Evolutionary conservation across 2,888 invertebrate genomes (phyloP).

Genomic region (Lithophane socia): DNA sequence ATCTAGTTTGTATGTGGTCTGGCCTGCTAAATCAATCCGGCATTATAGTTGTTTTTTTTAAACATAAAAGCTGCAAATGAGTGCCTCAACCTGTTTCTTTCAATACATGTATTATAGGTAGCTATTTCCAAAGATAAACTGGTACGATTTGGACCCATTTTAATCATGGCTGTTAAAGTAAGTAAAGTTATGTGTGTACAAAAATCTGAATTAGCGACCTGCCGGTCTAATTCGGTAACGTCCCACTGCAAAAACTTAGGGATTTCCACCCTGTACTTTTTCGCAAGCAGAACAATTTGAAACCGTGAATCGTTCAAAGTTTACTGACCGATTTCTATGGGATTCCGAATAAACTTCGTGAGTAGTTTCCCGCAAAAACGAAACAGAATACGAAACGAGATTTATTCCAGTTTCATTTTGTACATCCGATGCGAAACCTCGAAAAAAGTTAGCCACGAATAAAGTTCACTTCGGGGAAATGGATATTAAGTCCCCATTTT

Average conservation of each 20-base stretch:
- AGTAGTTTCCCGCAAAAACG: conserved; percentile 35
- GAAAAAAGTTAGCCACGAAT: conserved; percentile 39
- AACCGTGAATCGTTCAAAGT: conserved; percentile 11
- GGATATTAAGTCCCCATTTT: conserved; percentile 33
- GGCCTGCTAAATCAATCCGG: neutral
- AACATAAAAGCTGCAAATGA: neutral
- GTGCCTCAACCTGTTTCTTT: too few species aligned
- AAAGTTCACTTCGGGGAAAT: conserved; percentile 36
- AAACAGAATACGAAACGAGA: conserved; percentile 15
- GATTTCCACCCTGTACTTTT: neutral
- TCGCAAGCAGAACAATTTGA: neutral
- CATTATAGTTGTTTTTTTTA: neutral
- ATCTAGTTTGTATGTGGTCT: conserved; percentile 11
- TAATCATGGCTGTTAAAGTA: neutral
- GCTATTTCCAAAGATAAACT: neutral
- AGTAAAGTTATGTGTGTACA: neutral
- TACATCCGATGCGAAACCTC: conserved; percentile 5
- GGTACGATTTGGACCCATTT: neutral
- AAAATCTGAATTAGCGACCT: neutral
- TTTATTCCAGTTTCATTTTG: conserved; percentile 31
- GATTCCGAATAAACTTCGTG: conserved; percentile 22
- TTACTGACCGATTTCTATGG: conserved; percentile 32
- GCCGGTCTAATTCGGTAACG: neutral
- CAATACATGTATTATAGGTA: neutral
- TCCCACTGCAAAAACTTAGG: neutral